Evolutionary conservation across 2,888 invertebrate genomes (phyloP).

Genomic region (Drosophila paramelanica): DNA sequence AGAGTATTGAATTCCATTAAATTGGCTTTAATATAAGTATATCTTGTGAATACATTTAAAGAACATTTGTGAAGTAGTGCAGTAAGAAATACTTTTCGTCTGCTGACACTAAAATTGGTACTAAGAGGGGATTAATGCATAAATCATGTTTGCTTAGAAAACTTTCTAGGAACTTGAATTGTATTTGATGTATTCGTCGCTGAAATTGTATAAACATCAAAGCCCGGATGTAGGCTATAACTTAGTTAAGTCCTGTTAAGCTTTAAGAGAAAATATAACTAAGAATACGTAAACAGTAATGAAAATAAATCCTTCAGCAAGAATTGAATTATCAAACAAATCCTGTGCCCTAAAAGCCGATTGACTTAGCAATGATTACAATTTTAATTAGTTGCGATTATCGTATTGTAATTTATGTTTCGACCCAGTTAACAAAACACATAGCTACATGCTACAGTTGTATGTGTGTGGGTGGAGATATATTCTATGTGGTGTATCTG

Average conservation of each 20-base stretch:
- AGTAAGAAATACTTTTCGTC: not conserved
- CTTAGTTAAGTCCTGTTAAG: not conserved
- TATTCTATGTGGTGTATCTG: not conserved
- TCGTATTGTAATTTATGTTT: conserved; percentile 8
- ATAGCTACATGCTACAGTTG: not conserved
- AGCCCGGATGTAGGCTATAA: not conserved
- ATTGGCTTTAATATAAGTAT: no score
- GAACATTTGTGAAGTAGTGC: not conserved
- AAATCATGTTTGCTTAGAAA: not conserved
- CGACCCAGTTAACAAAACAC: conserved; percentile 16
- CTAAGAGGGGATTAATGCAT: no score
- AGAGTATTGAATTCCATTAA: no score
- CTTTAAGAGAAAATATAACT: not conserved
- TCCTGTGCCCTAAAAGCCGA: not conserved
- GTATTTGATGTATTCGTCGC: not conserved
- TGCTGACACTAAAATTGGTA: no score
- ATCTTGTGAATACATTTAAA: not conserved
- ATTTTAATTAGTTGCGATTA: conserved; percentile 39
- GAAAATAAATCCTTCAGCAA: conserved; percentile 5
- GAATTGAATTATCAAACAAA: conserved; percentile 33
- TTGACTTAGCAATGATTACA: conserved; percentile 26
- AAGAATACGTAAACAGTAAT: not conserved
- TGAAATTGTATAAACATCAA: not conserved
- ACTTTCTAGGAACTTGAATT: not conserved
- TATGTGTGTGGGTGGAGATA: not conserved